Evolutionary conservation across 1,140 invertebrate genomes (phyloP), one percentile per base, ranked within the genome.

Genomic region (Capitella teleta): DNA sequence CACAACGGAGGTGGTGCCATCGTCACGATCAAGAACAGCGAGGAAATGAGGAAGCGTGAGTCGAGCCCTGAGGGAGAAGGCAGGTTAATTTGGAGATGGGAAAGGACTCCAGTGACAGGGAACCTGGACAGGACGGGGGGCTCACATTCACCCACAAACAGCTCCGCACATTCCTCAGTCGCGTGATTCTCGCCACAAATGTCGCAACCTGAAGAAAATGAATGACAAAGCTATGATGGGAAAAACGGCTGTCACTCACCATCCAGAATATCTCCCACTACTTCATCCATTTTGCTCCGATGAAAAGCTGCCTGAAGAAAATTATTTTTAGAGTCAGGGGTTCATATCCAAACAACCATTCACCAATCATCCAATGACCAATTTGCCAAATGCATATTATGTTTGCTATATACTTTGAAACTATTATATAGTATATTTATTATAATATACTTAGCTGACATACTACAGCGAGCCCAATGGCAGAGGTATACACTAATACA

Each of bases 41-140:
- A 76, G 49, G 49, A 56, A 65, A 32, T 64, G 54, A 18, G 74
- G 74, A 8, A 76, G 53, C 12, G 70, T 75, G 10, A 74, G 59
- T 3, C 70, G 53, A 8, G 74, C 74, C 53, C 69, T 70, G 30
- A 19, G 51, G 47, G 37, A 21, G 50, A 23, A 47, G 16, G 19
- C 5, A 28, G 21, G 23, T 34, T 21, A 12, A 42, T 42, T 10
- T 42, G 19, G 10, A 12, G 21, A 19, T 21, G 10, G 40, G 18
- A 10, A 23, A 26, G 21, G 6, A 25, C 5, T n/a, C n/a, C 12
- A 28, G 12, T 19, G 16, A 25, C 43, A 19, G 12, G 12, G 25
- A 12, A 10, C 12, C 5, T 25, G 25, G 12, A 10, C 43, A 6
- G 21, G n/a, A 21, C 5, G 18, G n/a, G 10, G 23, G 16, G 12